Evolutionary conservation across 2,888 invertebrate species (phyloP).

Genomic region (Aethes cnicana): DNA sequence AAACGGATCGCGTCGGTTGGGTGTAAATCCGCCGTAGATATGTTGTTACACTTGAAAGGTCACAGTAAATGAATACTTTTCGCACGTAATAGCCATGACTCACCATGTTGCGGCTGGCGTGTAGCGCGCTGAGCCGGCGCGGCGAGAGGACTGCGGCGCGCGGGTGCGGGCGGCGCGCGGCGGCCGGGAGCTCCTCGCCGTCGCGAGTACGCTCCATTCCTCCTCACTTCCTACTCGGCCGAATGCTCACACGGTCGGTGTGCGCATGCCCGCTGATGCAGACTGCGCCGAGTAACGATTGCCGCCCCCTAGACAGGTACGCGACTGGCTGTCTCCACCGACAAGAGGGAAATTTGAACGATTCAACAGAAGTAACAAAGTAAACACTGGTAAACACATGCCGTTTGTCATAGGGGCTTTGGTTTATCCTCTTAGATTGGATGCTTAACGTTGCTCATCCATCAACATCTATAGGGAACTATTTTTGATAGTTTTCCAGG

Average conservation of each 20-base stretch:
- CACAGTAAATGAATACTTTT: slow-evolving; percentile 65
- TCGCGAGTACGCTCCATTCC: slow-evolving; percentile 52
- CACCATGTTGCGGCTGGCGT: slow-evolving; percentile 79
- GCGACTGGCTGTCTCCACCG: slow-evolving; percentile 75
- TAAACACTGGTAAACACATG: slow-evolving; percentile 54
- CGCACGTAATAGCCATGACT: slow-evolving; percentile 73
- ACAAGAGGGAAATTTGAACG: slow-evolving; percentile 71
- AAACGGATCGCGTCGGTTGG: slow-evolving; percentile 50
- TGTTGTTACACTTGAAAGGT: slow-evolving; percentile 35
- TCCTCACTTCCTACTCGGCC: slow-evolving; percentile 68
- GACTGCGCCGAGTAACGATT: slow-evolving; percentile 77
- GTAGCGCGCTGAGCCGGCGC: slow-evolving; percentile 75
- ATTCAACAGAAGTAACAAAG: slow-evolving; percentile 59
- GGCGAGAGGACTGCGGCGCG: slow-evolving; percentile 68
- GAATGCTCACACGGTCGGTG: slow-evolving; percentile 50
- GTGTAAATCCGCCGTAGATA: slow-evolving; percentile 26
- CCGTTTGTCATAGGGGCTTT: slow-evolving; percentile 20
- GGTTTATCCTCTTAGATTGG: slow-evolving; percentile 3
- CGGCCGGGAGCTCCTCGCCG: slow-evolving; percentile 61
- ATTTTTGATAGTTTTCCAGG: not conserved
- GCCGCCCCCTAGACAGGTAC: slow-evolving; percentile 68
- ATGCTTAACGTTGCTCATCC: not conserved
- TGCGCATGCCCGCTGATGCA: slow-evolving; percentile 79
- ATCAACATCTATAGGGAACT: not conserved
- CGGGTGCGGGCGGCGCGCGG: slow-evolving; percentile 64